Evolutionary conservation across 2,888 invertebrate genomes (phyloP), one percentile per base, ranked within the genome.

Genomic region (Peribatodes rhomboidaria): DNA sequence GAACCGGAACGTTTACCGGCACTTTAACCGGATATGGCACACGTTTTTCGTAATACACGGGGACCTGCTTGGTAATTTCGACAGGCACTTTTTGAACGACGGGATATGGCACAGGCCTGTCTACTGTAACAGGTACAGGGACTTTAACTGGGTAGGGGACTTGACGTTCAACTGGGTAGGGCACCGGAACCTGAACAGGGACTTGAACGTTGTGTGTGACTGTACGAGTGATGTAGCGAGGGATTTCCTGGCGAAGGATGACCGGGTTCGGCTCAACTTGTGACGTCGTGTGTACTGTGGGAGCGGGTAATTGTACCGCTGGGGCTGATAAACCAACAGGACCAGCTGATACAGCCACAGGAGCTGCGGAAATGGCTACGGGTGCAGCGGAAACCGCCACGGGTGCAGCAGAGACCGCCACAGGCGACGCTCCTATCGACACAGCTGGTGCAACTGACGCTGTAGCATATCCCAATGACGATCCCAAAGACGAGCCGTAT

Each of bases 81-180:
- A 94, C 94, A 0, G 93, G 94, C 0, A 92, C 92, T 77, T 79
- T 89, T 68, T 94, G 94, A 1, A 94, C 89, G 1, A 94, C 94
- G 2, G 91, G 94, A 39, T 92, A 90, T 2, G 94, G 92, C 46
- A 94, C 91, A 2, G 93, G 94, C 59, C 93, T 87, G 62, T 94
- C 94, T 0, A 94, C 93, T 0, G 92, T 83, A 0, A 94, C 93
- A 0, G 94, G 94, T 27, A 92, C 90, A 1, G 93, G 93, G 0
- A 95, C 94, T 62, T 88, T 87, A 2, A 94, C 92, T 1, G 94
- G 94, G 1, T 93, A 87, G 0, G 94, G 94, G 1, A 94, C 89
- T 68, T 86, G 90, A 10, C 90, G 83, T 49, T 92, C 92, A 0
- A 93, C 89, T 3, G 93, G 93, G 49, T 90, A 88, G 3, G 94